Percentiles rank a stretch among this genome's conserved stretches.
phyloP scores from a whole-genome alignment of 2,113 vertebrate genomes.

The Salvelinus alpinus region DNA sequence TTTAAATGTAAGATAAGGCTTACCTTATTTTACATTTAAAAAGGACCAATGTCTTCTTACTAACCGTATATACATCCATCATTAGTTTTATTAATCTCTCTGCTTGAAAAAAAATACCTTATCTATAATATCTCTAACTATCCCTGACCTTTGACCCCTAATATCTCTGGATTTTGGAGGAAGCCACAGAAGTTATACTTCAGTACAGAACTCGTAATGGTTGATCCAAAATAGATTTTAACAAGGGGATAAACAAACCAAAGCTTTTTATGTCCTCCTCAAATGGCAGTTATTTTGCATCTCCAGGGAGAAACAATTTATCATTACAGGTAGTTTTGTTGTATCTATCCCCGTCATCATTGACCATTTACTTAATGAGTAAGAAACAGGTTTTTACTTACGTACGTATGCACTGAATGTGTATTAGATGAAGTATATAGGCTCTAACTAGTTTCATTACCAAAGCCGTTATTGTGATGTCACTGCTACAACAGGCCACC shows the following conservation, averaged over 20 bases:
- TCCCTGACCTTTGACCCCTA: conserved; percentile 19
- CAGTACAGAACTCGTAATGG: conserved; percentile 19
- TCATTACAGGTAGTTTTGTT: neutral
- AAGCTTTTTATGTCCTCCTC: conserved; percentile 45
- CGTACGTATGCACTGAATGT: conserved; percentile 68
- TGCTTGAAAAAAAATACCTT: neutral
- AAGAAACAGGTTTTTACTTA: conserved; percentile 70
- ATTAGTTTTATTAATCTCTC: neutral
- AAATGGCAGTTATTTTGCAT: conserved; percentile 19
- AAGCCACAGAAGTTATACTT: conserved; percentile 37
- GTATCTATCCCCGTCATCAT: conserved; percentile 40
- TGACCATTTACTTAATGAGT: conserved; percentile 69
- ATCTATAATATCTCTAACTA: neutral
- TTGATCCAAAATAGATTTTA: conserved; percentile 19
- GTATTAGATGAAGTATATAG: conserved; percentile 55
- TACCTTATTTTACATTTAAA: conserved; percentile 79
- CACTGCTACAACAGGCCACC: conserved; percentile 81
- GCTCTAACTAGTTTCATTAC: conserved; percentile 62
- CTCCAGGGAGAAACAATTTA: conserved; percentile 34
- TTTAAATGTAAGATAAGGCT: conserved; percentile 79
- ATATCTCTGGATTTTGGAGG: conserved; percentile 64
- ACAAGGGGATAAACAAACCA: conserved; percentile 48
- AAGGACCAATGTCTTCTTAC: conserved; percentile 57
- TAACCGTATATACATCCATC: conserved; percentile 7
- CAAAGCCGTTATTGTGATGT: conserved; percentile 82